Evolutionary conservation across 2,113 vertebrate genomes (phyloP).

Genomic region (Agapornis roseicollis): DNA sequence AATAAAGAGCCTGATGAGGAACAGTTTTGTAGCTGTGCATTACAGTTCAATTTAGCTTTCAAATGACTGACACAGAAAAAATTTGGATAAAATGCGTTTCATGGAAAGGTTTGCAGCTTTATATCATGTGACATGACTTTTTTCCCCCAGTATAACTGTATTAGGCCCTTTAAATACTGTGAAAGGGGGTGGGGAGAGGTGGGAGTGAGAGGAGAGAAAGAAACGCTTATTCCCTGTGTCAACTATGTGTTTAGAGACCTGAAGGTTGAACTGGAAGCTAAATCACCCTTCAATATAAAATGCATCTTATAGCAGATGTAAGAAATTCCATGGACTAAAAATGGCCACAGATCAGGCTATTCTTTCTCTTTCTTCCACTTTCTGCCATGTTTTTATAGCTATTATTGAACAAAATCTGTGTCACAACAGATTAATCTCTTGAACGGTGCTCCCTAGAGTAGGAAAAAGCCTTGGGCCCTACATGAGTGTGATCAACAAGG

Average conservation of each 20-base stretch:
- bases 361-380: slow-evolving; percentile 1
- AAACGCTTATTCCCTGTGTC: neutral
- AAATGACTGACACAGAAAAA: neutral
- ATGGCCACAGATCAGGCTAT: neutral
- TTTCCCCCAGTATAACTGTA: neutral
- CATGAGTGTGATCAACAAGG: neutral
- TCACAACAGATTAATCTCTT: neutral
- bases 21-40: neutral
- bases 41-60: neutral
- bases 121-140: neutral
- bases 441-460: neutral
- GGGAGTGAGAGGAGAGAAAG: neutral
- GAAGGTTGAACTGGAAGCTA: neutral
- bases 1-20: neutral
- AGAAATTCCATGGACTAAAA: neutral
- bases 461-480: neutral
- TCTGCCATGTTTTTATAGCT: neutral
- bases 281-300: neutral
- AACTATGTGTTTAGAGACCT: fast-evolving
- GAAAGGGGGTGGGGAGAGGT: neutral
- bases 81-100: neutral
- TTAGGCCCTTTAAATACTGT: neutral
- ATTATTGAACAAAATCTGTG: neutral
- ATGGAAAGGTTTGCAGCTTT: neutral
- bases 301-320: neutral